Evolutionary conservation across 2,113 vertebrate species (phyloP).

Genomic region (Coptodon bakossiorum): DNA sequence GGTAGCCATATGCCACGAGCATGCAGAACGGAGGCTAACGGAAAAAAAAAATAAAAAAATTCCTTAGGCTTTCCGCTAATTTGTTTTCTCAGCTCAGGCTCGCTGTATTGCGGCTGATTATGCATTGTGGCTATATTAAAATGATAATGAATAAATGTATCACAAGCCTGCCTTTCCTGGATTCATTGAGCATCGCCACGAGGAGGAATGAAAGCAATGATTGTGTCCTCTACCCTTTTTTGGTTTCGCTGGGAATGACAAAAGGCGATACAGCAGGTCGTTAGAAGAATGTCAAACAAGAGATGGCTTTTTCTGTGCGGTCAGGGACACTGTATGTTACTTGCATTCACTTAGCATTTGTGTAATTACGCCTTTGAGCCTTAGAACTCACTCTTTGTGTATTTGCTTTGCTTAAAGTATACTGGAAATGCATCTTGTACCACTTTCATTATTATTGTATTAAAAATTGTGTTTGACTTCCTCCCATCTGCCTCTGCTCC

Average conservation of each 20-base stretch:
- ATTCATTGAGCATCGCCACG: constrained; percentile 36
- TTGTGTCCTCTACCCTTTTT: constrained; percentile 28
- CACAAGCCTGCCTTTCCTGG: constrained; percentile 28
- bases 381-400: neutral
- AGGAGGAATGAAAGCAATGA: constrained; percentile 46
- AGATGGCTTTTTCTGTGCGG: neutral
- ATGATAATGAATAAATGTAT: constrained; percentile 69
- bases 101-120: constrained; percentile 58
- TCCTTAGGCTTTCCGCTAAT: constrained; percentile 66
- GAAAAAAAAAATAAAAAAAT: constrained; percentile 23
- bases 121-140: constrained; percentile 66
- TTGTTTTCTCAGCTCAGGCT: constrained; percentile 51
- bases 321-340: neutral
- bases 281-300: neutral
- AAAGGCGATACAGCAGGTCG: constrained; percentile 22
- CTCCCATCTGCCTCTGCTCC: neutral
- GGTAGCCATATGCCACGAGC: constrained; percentile 72
- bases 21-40: constrained; percentile 51
- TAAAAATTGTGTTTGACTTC: neutral
- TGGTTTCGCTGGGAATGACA: constrained; percentile 4
- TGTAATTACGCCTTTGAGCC: neutral
- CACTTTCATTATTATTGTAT: neutral
- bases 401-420: neutral
- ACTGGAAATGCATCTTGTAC: neutral
- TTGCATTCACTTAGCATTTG: neutral